Conservation (phyloP, 2,113 vertebrate species). For the Riparia riparia region DNA sequence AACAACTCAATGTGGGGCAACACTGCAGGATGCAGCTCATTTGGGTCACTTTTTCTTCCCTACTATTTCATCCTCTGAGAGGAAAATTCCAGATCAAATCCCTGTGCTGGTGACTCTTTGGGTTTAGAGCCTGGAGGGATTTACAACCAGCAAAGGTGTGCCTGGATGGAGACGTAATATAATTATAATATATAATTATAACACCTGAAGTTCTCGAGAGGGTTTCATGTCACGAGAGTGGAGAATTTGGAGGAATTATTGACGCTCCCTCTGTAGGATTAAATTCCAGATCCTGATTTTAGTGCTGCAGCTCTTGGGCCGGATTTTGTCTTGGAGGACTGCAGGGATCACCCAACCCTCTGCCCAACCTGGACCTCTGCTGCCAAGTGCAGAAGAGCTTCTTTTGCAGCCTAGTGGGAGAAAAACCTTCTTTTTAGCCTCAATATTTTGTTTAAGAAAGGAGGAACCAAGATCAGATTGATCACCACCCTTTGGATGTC, state of each 20-base stretch:
- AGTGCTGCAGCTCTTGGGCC: background rate
- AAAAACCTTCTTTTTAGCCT: accelerated
- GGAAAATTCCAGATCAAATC: background rate
- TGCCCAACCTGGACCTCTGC: background rate
- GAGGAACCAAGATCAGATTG: background rate
- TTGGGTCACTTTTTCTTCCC: background rate
- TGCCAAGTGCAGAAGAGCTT: background rate
- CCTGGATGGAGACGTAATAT: background rate
- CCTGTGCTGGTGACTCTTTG: background rate
- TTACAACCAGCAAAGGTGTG: background rate
- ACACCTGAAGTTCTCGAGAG: background rate
- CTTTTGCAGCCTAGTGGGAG: background rate
- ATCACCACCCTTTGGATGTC: background rate
- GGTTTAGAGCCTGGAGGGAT: background rate
- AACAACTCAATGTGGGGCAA: background rate
- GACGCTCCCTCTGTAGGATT: background rate
- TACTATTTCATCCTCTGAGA: background rate
- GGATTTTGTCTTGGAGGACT: background rate
- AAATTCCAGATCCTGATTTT: background rate
- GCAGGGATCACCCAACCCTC: background rate
- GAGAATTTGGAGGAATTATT: background rate
- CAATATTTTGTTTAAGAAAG: background rate
- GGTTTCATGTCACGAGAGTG: background rate
- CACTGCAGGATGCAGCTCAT: background rate
- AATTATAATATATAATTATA: background rate